These are phyloP conservation scores for Malurus melanocephalus DNA, from an alignment of 2,113 vertebrate genomes.

Conservation along the genomic window DNA sequence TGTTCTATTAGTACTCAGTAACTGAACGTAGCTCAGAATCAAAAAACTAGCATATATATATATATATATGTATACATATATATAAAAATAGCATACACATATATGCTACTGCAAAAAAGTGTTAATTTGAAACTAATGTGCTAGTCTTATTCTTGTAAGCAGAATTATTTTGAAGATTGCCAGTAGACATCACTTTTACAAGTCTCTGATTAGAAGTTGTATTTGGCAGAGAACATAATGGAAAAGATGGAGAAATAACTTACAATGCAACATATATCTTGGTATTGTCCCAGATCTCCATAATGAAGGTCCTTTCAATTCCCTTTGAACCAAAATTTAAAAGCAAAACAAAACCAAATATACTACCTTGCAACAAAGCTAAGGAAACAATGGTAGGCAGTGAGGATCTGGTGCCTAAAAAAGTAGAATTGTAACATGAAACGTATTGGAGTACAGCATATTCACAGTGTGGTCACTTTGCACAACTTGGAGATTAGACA, in stretches of 20 bases:
- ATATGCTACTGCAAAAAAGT: slow-evolving; percentile 35
- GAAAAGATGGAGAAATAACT: background rate
- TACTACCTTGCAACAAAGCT: background rate
- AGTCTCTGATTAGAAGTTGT: background rate
- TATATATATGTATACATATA: background rate
- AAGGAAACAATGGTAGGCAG: background rate
- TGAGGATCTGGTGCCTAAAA: background rate
- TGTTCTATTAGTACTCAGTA: slow-evolving; percentile 34
- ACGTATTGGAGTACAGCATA: background rate
- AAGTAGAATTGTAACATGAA: background rate
- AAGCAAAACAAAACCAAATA: background rate
- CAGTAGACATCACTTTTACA: background rate
- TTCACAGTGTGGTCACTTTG: slow-evolving; percentile 31
- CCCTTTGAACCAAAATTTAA: background rate
- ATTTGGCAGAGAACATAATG: background rate
- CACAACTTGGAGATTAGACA: slow-evolving; percentile 28
- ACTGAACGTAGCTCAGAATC: slow-evolving; percentile 50
- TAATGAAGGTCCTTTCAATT: background rate
- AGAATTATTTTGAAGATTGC: background rate
- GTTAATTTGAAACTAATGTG: slow-evolving; percentile 53
- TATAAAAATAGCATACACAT: background rate
- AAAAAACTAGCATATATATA: slow-evolving; percentile 33
- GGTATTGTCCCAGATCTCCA: background rate
- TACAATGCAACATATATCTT: background rate
- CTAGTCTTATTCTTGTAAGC: background rate